Conservation (phyloP, 2,797 vertebrate species). For the Eutrigla gurnardus region DNA sequence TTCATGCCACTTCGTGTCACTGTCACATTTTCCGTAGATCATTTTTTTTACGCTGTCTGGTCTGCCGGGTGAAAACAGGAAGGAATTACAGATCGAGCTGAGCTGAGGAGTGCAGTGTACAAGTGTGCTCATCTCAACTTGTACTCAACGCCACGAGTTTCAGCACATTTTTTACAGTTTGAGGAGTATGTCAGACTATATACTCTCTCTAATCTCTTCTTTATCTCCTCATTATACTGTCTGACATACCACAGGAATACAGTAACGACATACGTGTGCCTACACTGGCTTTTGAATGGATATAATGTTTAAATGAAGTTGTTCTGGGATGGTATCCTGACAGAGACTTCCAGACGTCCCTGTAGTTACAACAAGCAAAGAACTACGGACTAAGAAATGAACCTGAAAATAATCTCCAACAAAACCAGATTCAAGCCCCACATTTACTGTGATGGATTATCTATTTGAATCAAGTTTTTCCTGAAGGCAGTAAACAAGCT, state of each 20-base stretch:
- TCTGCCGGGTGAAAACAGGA: slow-evolving; percentile 45
- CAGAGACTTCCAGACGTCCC: neutral
- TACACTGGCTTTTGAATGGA: neutral
- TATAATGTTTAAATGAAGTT: neutral
- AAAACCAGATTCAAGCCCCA: slow-evolving; percentile 7
- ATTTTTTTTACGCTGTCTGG: slow-evolving; percentile 39
- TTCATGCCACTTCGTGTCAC: slow-evolving; percentile 58
- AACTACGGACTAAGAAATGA: neutral
- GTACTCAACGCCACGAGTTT: slow-evolving; percentile 1
- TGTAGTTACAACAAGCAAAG: neutral
- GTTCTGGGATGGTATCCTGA: neutral
- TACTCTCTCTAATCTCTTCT: neutral
- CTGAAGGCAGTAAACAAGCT: neutral
- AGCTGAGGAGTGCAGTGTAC: slow-evolving; percentile 34
- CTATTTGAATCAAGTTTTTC: neutral
- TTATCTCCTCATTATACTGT: neutral
- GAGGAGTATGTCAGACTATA: neutral
- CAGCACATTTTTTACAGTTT: slow-evolving; percentile 11
- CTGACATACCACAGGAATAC: neutral
- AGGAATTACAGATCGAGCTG: slow-evolving; percentile 34
- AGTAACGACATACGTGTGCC: neutral
- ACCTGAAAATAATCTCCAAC: slow-evolving; percentile 2
- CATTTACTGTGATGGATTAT: slow-evolving; percentile 11
- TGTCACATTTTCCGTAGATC: slow-evolving; percentile 70
- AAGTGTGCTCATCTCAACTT: slow-evolving; percentile 5